Percentiles rank a stretch among this genome's conserved stretches.
Evolutionary conservation across 2,113 vertebrate species (phyloP).

Genomic region (Cololabis saira): DNA sequence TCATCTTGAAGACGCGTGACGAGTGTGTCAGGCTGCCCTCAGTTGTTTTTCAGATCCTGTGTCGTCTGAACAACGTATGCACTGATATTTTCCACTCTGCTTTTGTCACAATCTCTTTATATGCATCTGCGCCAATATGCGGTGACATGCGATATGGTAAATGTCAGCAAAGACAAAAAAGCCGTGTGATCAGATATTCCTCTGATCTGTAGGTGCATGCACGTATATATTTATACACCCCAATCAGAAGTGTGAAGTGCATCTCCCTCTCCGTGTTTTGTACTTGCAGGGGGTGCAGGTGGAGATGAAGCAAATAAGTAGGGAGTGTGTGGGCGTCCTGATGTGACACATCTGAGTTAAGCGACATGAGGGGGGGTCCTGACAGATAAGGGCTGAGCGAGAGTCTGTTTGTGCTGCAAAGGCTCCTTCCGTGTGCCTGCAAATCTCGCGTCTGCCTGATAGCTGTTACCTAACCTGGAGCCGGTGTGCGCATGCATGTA

Average conservation of each 20-base stretch:
- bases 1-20: constrained; percentile 13
- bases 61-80: constrained; percentile 17
- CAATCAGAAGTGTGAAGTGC: constrained; percentile 8
- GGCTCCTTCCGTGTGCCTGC: constrained; percentile 57
- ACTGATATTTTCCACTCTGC: constrained; percentile 39
- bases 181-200: constrained; percentile 14
- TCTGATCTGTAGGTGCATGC: constrained; percentile 17
- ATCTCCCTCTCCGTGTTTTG: neutral
- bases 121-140: constrained; percentile 13
- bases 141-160: constrained; percentile 47
- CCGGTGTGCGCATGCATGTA: constrained; percentile 11
- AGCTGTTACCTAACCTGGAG: constrained; percentile 53
- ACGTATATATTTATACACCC: constrained; percentile 5
- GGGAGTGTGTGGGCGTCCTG: constrained; percentile 43
- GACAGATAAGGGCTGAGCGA: constrained; percentile 65
- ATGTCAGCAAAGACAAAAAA: constrained; percentile 42
- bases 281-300: constrained; percentile 44
- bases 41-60: constrained; percentile 25
- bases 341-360: constrained; percentile 69
- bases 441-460: constrained; percentile 40
- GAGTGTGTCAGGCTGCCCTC: constrained; percentile 19
- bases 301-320: constrained; percentile 48
- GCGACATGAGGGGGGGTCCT: constrained; percentile 43
- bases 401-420: constrained; percentile 48
- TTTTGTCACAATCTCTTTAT: constrained; percentile 44